Percentiles rank a stretch among this genome's conserved stretches.
These are phyloP conservation scores for Cyphomyrmex costatus DNA, from an alignment of 1,140 invertebrate genomes.

Conservation along the genomic window DNA sequence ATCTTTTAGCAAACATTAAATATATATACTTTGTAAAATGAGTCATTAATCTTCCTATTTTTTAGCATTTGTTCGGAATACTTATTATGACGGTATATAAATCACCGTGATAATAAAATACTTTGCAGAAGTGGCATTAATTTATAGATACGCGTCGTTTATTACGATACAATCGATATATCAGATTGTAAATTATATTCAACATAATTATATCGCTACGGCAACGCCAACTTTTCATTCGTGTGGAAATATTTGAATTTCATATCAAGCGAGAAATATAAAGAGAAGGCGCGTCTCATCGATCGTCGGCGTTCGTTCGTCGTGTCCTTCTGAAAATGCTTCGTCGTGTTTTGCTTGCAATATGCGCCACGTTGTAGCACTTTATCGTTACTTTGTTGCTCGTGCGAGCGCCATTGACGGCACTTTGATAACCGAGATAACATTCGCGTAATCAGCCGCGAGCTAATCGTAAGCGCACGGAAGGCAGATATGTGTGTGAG, in stretches of 20 bases:
- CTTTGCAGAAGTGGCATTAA: background rate
- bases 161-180: background rate
- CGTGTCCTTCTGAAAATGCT: slow-evolving; percentile 19
- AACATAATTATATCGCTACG: background rate
- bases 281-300: background rate
- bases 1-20: background rate
- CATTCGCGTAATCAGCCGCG: slow-evolving; percentile 62
- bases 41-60: background rate
- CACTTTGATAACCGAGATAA: slow-evolving; percentile 69
- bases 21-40: background rate
- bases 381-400: slow-evolving; percentile 58
- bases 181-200: slow-evolving; percentile 19
- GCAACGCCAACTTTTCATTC: background rate
- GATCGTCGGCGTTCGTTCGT: background rate
- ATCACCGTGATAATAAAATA: slow-evolving; percentile 1
- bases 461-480: slow-evolving; percentile 66
- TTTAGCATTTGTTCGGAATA: background rate
- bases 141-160: background rate
- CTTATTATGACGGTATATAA: background rate
- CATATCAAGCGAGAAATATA: background rate
- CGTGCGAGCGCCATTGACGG: slow-evolving; percentile 55
- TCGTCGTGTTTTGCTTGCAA: background rate
- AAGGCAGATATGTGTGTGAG: slow-evolving; percentile 33
- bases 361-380: slow-evolving; percentile 10
- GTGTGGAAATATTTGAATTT: slow-evolving; percentile 36